phyloP scores from a whole-genome alignment of 2,113 vertebrate species.

The Climacteris rufus region DNA sequence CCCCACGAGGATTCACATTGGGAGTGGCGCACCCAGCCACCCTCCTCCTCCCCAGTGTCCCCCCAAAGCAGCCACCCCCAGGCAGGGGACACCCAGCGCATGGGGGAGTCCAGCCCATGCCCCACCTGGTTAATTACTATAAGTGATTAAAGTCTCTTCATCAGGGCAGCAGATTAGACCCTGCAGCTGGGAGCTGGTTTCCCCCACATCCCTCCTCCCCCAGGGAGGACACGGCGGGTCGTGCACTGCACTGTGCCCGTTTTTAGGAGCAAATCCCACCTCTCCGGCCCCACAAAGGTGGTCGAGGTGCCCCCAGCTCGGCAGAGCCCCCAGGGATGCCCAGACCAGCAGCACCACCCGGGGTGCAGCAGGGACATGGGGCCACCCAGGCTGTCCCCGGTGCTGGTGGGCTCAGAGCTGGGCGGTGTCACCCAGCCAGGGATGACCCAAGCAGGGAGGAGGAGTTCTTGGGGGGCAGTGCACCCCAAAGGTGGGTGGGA shows the following conservation, averaged over 20 bases:
- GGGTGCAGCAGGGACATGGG: fast-evolving
- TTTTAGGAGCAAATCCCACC: neutral
- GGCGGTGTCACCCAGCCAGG: neutral
- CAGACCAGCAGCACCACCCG: neutral
- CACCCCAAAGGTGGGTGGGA: neutral
- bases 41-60: neutral
- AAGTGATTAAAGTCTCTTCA: neutral
- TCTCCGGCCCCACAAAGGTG: neutral
- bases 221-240: neutral
- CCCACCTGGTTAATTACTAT: neutral
- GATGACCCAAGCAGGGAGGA: neutral
- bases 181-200: neutral
- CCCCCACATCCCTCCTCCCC: neutral
- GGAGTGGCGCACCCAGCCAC: neutral
- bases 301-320: fast-evolving
- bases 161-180: neutral
- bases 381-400: neutral
- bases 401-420: neutral
- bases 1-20: fast-evolving
- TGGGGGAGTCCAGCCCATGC: fast-evolving
- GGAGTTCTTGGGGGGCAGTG: neutral
- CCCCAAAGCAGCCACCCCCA: neutral
- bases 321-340: neutral
- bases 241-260: neutral
- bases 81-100: neutral